These are phyloP conservation scores for Serinus canaria DNA, from an alignment of 2,113 vertebrate genomes.

Conservation along the genomic window DNA sequence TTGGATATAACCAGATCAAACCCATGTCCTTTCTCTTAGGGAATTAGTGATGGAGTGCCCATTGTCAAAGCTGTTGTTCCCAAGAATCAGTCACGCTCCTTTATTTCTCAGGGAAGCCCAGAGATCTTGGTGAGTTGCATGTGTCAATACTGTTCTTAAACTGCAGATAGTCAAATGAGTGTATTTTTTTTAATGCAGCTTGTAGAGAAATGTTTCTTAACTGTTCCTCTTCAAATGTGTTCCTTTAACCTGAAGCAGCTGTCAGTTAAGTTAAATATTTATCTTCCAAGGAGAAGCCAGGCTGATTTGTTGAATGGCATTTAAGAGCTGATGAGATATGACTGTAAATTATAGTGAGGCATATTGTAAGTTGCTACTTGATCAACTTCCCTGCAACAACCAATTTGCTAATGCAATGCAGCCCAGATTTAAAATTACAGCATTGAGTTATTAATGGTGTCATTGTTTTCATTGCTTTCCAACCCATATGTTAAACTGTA, in stretches of 20 bases:
- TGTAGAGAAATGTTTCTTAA: neutral
- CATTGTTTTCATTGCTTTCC: neutral
- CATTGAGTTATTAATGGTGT: neutral
- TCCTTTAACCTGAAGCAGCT: neutral
- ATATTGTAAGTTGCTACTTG: neutral
- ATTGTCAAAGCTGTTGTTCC: conserved; percentile 91
- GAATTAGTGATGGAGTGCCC: conserved; percentile 91
- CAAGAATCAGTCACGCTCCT: conserved; percentile 93
- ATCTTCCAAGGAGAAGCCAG: neutral
- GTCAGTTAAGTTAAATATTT: neutral
- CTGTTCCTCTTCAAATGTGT: neutral
- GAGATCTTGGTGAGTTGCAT: conserved; percentile 88
- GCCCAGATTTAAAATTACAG: neutral
- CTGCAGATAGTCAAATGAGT: neutral
- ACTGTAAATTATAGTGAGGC: neutral
- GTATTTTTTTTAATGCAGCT: neutral
- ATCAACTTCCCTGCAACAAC: neutral
- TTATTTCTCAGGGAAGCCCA: conserved; percentile 96
- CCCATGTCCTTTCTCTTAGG: conserved; percentile 71
- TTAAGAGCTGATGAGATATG: neutral
- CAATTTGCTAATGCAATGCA: neutral
- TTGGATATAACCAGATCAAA: neutral
- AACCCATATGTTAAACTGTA: neutral
- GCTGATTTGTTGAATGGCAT: neutral
- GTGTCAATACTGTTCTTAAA: neutral